A percentile compares a stretch with the other conserved stretches of the same genome.
Evolutionary conservation across 2,888 invertebrate species (phyloP).

Genomic region (Catocala nupta): DNA sequence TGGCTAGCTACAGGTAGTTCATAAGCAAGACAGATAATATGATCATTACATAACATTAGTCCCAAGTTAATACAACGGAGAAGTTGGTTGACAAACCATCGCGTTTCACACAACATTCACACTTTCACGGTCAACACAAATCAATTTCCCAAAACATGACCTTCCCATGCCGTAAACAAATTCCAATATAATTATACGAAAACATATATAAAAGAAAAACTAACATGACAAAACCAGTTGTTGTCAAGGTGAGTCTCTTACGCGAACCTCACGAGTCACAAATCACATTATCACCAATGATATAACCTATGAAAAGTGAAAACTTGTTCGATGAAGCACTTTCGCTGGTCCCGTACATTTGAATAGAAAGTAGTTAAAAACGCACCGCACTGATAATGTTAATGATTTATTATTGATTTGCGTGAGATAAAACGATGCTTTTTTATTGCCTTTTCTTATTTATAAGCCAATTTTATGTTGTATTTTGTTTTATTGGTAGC

Average conservation of each 20-base stretch:
- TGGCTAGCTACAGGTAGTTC: too few species aligned
- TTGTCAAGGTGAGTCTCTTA: slow-evolving; percentile 21
- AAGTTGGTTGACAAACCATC: not conserved
- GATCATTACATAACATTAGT: too few species aligned
- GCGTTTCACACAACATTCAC: slow-evolving; percentile 6
- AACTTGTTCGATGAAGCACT: slow-evolving; percentile 62
- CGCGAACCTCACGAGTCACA: slow-evolving; percentile 23
- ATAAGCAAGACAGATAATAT: too few species aligned
- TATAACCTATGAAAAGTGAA: slow-evolving; percentile 73
- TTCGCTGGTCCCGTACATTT: slow-evolving; percentile 75
- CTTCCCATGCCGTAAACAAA: slow-evolving; percentile 17
- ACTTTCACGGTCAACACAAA: slow-evolving; percentile 25
- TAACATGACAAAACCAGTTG: slow-evolving; percentile 19
- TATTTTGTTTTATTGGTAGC: not conserved
- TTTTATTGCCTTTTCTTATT: slow-evolving; percentile 7
- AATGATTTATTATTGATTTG: slow-evolving; percentile 46
- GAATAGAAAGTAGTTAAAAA: slow-evolving; percentile 72
- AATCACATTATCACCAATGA: slow-evolving; percentile 55
- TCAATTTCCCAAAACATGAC: slow-evolving; percentile 18
- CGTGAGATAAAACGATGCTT: slow-evolving; percentile 37
- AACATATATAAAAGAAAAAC: slow-evolving; percentile 18
- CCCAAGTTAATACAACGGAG: too few species aligned
- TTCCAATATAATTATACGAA: slow-evolving; percentile 16
- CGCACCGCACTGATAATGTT: slow-evolving; percentile 31
- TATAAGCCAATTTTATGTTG: not conserved